Evolutionary conservation across 2,888 invertebrate genomes (phyloP).

Genomic region (Oasisia sp.): DNA sequence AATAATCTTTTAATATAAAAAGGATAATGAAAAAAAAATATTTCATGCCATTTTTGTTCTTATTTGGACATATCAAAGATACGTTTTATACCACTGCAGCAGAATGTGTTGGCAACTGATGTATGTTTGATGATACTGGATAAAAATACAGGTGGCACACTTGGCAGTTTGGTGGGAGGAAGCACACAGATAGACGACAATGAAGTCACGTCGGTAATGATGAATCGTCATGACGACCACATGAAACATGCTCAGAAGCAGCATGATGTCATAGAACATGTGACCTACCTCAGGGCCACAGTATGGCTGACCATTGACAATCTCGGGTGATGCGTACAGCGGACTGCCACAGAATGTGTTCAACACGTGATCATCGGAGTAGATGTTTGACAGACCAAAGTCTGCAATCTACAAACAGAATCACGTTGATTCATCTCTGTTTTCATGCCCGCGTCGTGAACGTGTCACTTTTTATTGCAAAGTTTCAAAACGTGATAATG

Average conservation of each 20-base stretch:
- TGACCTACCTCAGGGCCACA: slow-evolving; percentile 88
- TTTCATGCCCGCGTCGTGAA: no score
- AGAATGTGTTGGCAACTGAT: background rate
- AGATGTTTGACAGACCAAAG: slow-evolving; percentile 97
- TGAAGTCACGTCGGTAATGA: background rate
- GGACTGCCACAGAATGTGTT: slow-evolving; percentile 97
- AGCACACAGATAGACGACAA: background rate
- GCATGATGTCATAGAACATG: slow-evolving; percentile 27
- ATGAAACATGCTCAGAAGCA: background rate
- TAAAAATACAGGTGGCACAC: no score
- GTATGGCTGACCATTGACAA: slow-evolving; percentile 95
- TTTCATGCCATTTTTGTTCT: background rate
- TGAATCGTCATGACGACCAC: background rate
- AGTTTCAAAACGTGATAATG: no score
- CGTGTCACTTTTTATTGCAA: no score
- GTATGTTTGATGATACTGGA: no score
- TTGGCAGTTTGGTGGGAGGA: background rate
- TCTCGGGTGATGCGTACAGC: slow-evolving; percentile 96
- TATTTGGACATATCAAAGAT: no score
- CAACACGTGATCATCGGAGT: slow-evolving; percentile 85
- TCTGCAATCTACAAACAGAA: slow-evolving; percentile 85
- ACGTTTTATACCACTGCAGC: background rate
- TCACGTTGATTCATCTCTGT: background rate
- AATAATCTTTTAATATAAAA: background rate
- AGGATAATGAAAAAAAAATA: background rate